A percentile compares a stretch with the other conserved stretches of the same genome.
Evolutionary conservation across 2,113 vertebrate genomes (phyloP).

Genomic region (Myodes glareolus): DNA sequence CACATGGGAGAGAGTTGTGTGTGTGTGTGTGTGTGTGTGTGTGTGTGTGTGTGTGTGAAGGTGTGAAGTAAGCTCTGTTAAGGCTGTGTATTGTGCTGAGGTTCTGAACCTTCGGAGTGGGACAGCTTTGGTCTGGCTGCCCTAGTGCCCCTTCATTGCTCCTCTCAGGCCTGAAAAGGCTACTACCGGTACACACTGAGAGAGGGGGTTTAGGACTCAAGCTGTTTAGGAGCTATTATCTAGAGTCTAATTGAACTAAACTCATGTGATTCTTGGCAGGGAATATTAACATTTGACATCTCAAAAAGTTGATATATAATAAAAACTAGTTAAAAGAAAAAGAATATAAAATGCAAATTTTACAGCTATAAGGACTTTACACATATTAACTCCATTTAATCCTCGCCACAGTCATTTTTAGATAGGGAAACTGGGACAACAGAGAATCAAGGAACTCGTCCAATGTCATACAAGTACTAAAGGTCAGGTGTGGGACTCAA

Average conservation of each 20-base stretch:
- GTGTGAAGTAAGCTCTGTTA: background rate
- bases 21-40: too few relatives aligned
- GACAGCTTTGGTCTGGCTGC: background rate
- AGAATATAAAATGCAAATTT: background rate
- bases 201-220: background rate
- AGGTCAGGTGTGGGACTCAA: background rate
- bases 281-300: background rate
- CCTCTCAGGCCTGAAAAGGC: background rate
- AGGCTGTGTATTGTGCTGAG: background rate
- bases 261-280: background rate
- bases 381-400: background rate
- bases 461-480: background rate
- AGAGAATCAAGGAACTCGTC: background rate
- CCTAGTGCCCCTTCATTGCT: background rate
- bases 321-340: background rate
- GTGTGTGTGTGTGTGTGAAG: background rate
- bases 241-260: background rate
- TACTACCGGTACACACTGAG: background rate
- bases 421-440: background rate
- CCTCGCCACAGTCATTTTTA: background rate
- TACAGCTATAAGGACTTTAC: background rate
- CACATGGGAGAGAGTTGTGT: background rate
- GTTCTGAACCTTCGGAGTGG: background rate
- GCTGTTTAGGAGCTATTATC: background rate
- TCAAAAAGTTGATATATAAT: background rate